phyloP scores from a whole-genome alignment of 2,113 vertebrate genomes.

The Perognathus longimembris region DNA sequence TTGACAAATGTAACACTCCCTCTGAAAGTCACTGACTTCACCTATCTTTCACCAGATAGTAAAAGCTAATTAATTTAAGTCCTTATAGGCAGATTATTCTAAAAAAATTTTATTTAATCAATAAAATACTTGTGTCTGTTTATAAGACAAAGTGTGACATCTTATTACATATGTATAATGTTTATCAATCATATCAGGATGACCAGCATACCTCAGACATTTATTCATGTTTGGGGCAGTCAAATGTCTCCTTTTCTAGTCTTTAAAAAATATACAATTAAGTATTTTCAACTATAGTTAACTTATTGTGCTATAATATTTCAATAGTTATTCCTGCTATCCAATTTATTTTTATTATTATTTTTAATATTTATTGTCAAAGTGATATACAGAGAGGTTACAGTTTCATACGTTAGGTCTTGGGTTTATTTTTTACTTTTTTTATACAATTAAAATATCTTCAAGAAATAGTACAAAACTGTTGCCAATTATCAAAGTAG shows the following conservation, averaged over 20 bases:
- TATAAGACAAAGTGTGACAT: neutral
- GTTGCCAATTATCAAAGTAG: too few relatives aligned
- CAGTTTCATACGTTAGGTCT: too few relatives aligned
- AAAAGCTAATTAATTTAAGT: conserved; percentile 13
- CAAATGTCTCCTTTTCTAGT: neutral
- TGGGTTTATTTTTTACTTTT: too few relatives aligned
- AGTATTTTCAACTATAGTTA: neutral
- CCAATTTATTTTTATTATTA: neutral
- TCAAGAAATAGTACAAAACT: too few relatives aligned
- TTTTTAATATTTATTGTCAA: too few relatives aligned
- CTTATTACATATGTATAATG: neutral
- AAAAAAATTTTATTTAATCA: neutral
- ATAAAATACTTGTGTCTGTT: neutral
- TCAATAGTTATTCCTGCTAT: neutral
- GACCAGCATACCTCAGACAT: neutral
- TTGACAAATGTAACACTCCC: neutral
- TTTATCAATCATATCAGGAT: neutral
- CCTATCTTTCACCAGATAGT: neutral
- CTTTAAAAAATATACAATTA: neutral
- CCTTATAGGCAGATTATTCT: neutral
- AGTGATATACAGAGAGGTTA: too few relatives aligned
- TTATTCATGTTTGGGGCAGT: neutral
- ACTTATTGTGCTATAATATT: neutral
- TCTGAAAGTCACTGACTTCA: neutral
- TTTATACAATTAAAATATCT: too few relatives aligned